Percentiles rank a stretch among this genome's conserved stretches.
Evolutionary conservation across 2,888 invertebrate species (phyloP).

Genomic region (Asteroscopus sphinx): DNA sequence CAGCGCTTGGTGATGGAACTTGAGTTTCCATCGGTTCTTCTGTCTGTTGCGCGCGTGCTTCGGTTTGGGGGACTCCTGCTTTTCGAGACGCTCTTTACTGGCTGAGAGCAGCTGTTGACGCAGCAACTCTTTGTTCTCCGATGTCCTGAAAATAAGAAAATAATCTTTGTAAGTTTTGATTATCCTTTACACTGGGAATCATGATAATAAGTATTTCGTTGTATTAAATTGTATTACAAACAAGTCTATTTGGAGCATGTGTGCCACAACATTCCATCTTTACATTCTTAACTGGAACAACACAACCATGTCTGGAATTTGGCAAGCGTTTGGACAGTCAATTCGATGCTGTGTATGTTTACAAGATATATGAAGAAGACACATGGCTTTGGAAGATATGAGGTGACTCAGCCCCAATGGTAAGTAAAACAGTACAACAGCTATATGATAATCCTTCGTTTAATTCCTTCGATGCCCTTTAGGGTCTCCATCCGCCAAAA

Average conservation of each 20-base stretch:
- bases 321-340: constrained; percentile 20
- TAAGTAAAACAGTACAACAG: too few species aligned
- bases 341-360: constrained; percentile 24
- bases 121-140: constrained; percentile 84
- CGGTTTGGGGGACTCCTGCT: constrained; percentile 74
- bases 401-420: constrained; percentile 9
- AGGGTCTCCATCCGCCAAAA: too few species aligned
- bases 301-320: constrained; percentile 22
- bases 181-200: neutral
- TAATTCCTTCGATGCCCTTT: too few species aligned
- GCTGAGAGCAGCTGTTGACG: constrained; percentile 83
- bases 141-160: constrained; percentile 72
- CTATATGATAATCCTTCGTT: too few species aligned
- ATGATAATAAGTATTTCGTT: neutral
- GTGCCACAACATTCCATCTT: constrained; percentile 16
- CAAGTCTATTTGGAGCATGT: constrained; percentile 21
- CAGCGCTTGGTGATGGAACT: constrained; percentile 94
- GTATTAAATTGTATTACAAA: neutral
- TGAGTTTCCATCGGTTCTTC: constrained; percentile 93
- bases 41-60: constrained; percentile 86
- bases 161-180: neutral
- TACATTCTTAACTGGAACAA: constrained; percentile 16
- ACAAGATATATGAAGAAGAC: constrained; percentile 10
- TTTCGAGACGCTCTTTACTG: constrained; percentile 80
- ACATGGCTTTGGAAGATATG: neutral